phyloP scores from a whole-genome alignment of 2,113 vertebrate genomes.

The Lagopus leucura region DNA sequence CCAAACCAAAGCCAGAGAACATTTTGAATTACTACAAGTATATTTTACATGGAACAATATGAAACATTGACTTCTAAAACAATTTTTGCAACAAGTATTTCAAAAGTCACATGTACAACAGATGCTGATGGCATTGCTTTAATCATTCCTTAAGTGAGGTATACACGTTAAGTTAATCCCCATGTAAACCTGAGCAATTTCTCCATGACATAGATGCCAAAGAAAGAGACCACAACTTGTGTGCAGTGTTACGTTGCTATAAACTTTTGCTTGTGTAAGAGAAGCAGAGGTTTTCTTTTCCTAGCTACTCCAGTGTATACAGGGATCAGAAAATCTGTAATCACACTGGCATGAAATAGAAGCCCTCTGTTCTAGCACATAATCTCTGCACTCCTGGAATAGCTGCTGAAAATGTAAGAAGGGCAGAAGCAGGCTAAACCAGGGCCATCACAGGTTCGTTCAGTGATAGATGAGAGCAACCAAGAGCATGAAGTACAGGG shows the following conservation, averaged over 20 bases:
- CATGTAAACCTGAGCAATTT: neutral
- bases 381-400: neutral
- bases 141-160: neutral
- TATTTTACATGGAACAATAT: neutral
- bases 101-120: neutral
- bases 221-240: neutral
- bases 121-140: neutral
- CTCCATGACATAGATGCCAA: neutral
- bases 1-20: constrained; percentile 1
- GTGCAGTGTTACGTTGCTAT: neutral
- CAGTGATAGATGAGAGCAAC: neutral
- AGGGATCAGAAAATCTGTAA: neutral
- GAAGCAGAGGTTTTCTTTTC: neutral
- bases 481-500: neutral
- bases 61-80: neutral
- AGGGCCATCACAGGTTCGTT: neutral
- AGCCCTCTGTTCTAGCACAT: fast-evolving
- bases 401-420: neutral
- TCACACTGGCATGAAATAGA: neutral
- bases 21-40: neutral
- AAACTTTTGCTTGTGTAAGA: neutral
- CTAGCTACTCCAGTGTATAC: neutral
- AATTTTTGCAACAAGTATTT: neutral
- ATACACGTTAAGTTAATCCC: neutral
- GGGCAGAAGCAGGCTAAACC: neutral